A percentile compares a stretch with the other conserved stretches of the same genome.
Conservation (phyloP, 2,113 vertebrate species). For the Hippocampus zosterae region DNA sequence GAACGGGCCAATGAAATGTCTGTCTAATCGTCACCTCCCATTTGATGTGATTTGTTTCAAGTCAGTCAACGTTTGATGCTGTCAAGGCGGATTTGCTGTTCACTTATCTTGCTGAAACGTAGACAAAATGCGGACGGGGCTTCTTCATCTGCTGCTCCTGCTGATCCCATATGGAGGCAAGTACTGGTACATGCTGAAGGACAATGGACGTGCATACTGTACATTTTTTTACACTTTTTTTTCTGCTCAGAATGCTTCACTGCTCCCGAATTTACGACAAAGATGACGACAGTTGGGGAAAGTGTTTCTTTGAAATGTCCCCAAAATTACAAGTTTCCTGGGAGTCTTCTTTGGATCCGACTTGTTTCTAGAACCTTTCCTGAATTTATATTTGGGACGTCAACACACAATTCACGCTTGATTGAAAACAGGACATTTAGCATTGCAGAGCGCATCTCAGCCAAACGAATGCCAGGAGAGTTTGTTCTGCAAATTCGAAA, state of each 20-base stretch:
- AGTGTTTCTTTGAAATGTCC: conserved; percentile 25
- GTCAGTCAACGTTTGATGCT: neutral
- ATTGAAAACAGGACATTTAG: accelerated
- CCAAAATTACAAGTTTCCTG: accelerated
- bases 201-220: neutral
- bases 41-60: conserved; percentile 7
- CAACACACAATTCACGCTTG: neutral
- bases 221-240: too few species aligned
- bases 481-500: conserved; percentile 19
- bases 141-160: conserved; percentile 7
- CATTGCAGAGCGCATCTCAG: neutral
- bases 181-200: neutral
- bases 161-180: neutral
- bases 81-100: neutral
- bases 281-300: conserved; percentile 13
- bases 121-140: neutral
- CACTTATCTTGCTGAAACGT: neutral
- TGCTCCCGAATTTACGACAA: neutral
- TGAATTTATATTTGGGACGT: conserved; percentile 1
- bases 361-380: conserved; percentile 23
- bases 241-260: conserved; percentile 16
- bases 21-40: conserved; percentile 21
- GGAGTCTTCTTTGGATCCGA: conserved; percentile 29
- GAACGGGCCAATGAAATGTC: conserved; percentile 24
- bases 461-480: conserved; percentile 5